phyloP scores from a whole-genome alignment of 1,140 invertebrate species.

The Trichomalopsis sarcophagae region DNA sequence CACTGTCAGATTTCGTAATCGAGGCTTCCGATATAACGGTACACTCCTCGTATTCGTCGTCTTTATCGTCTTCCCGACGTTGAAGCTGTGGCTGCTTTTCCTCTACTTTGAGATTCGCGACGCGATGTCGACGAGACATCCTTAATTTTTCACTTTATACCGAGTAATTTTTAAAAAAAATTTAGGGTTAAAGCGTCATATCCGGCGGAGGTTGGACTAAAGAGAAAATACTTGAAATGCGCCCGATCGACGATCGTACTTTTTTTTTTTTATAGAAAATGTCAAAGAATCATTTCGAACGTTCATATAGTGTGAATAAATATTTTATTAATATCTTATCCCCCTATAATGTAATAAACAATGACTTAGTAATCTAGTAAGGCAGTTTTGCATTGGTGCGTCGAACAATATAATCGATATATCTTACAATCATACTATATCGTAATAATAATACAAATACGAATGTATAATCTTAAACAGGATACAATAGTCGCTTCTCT shows the following conservation, averaged over 20 bases:
- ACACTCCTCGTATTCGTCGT: too few relatives aligned
- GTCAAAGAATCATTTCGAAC: neutral
- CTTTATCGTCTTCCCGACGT: too few relatives aligned
- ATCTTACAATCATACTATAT: neutral
- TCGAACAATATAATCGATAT: neutral
- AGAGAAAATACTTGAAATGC: neutral
- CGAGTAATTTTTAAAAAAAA: neutral
- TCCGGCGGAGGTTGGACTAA: neutral
- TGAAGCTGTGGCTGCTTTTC: too few relatives aligned
- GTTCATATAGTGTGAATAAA: neutral
- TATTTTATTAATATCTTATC: conserved; percentile 4
- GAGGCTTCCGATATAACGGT: neutral
- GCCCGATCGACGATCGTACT: neutral
- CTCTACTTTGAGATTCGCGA: neutral
- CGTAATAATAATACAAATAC: neutral
- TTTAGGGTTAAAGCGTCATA: neutral
- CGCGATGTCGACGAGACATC: neutral
- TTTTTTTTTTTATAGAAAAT: conserved; percentile 1
- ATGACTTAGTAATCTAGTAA: conserved; percentile 8
- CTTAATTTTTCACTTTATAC: neutral
- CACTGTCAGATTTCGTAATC: neutral
- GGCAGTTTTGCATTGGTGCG: conserved; percentile 22
- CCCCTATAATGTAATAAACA: neutral
- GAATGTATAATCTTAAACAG: neutral
- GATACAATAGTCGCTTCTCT: too few relatives aligned